These are phyloP conservation scores for Phallusia fumigata DNA, from an alignment of 23 tunicate genomes.

Conservation along the genomic window DNA sequence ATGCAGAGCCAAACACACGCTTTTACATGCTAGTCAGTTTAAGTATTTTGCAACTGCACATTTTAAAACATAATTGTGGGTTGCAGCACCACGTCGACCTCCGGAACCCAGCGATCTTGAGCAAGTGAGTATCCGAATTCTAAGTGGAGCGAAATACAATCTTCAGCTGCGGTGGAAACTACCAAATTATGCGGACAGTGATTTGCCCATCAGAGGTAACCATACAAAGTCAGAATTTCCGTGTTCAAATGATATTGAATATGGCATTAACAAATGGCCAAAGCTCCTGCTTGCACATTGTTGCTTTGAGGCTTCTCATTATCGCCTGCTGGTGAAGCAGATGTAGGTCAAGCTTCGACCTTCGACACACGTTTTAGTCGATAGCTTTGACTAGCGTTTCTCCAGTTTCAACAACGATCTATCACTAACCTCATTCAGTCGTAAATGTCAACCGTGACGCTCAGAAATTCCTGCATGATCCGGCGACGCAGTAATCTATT, in stretches of 20 bases:
- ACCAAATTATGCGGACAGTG: constrained; percentile 39
- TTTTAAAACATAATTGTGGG: background rate
- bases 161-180: constrained; percentile 57
- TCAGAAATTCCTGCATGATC: constrained; percentile 1
- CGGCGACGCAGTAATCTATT: background rate
- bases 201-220: constrained; percentile 63
- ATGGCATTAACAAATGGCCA: too few species aligned
- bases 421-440: background rate
- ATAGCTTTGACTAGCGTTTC: background rate
- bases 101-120: constrained; percentile 44
- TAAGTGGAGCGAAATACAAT: constrained; percentile 52
- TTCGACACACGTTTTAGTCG: background rate
- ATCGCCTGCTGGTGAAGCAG: background rate
- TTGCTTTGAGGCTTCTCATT: too few species aligned
- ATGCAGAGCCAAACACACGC: too few species aligned
- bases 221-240: too few species aligned
- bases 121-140: constrained; percentile 39
- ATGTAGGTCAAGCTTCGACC: background rate
- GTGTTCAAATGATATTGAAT: too few species aligned
- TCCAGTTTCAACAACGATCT: background rate
- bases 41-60: too few species aligned
- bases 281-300: too few species aligned
- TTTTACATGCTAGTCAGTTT: background rate
- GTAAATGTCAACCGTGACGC: constrained; percentile 12
- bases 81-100: constrained; percentile 60